Evolutionary conservation across 2,888 invertebrate species (phyloP).

Genomic region (Sturmia bella): DNA sequence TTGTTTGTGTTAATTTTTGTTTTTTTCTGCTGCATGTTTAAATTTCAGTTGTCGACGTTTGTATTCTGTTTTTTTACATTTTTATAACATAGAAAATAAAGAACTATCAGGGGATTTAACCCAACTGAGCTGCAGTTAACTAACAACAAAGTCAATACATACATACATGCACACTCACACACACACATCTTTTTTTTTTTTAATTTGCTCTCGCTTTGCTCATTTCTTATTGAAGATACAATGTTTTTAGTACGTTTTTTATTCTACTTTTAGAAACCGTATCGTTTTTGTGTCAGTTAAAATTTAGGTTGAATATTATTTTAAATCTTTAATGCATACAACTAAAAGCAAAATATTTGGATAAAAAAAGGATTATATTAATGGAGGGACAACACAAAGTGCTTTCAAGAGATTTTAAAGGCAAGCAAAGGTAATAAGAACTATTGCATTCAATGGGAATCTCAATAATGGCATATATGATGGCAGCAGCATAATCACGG

Average conservation of each 20-base stretch:
- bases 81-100: slow-evolving; percentile 50
- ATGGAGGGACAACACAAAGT: no score
- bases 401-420: no score
- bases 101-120: slow-evolving; percentile 59
- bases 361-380: no score
- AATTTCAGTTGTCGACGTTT: slow-evolving; percentile 8
- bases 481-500: no score
- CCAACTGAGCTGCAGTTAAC: slow-evolving; percentile 64
- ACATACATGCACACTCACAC: neutral
- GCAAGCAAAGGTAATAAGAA: neutral
- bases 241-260: slow-evolving; percentile 10
- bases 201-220: slow-evolving; percentile 1
- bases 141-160: slow-evolving; percentile 54
- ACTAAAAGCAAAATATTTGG: neutral
- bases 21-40: slow-evolving; percentile 21
- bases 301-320: slow-evolving; percentile 49
- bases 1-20: neutral
- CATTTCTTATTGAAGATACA: neutral
- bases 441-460: neutral
- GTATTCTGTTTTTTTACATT: neutral
- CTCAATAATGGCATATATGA: no score
- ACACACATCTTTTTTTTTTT: slow-evolving; percentile 27
- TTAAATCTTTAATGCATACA: slow-evolving; percentile 14
- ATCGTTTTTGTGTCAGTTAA: slow-evolving; percentile 49
- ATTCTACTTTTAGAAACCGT: slow-evolving; percentile 12